Evolutionary conservation across 2,113 vertebrate genomes (phyloP).

Genomic region (Ovibos moschatus): DNA sequence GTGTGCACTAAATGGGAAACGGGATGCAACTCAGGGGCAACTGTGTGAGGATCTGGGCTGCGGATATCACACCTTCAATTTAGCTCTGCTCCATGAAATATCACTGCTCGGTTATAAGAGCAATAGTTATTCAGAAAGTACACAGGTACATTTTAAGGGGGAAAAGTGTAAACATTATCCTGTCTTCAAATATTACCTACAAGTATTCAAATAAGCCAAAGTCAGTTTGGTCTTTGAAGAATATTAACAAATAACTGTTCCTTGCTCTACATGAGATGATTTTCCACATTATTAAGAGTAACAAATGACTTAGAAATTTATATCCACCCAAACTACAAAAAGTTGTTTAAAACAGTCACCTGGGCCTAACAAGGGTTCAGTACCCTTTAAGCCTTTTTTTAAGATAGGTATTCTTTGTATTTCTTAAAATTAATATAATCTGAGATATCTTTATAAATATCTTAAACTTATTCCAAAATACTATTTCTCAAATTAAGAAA

Average conservation of each 20-base stretch:
- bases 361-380: not conserved
- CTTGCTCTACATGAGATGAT: not conserved
- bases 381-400: not conserved
- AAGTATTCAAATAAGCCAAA: not conserved
- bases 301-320: not conserved
- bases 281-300: not conserved
- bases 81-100: not conserved
- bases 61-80: not conserved
- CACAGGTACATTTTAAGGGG: not conserved
- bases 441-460: not conserved
- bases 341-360: not conserved
- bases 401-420: not conserved
- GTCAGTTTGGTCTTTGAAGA: not conserved
- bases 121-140: not conserved
- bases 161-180: not conserved
- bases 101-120: not conserved
- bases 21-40: not conserved
- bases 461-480: not conserved
- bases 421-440: not conserved
- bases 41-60: fast-evolving
- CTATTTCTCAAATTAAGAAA: not conserved
- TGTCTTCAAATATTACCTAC: not conserved
- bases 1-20: not conserved
- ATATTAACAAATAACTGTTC: not conserved
- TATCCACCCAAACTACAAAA: not conserved